A percentile compares a stretch with the other conserved stretches of the same genome.
Evolutionary conservation across 2,888 invertebrate species (phyloP).

Genomic region (Harpalus rubripes): DNA sequence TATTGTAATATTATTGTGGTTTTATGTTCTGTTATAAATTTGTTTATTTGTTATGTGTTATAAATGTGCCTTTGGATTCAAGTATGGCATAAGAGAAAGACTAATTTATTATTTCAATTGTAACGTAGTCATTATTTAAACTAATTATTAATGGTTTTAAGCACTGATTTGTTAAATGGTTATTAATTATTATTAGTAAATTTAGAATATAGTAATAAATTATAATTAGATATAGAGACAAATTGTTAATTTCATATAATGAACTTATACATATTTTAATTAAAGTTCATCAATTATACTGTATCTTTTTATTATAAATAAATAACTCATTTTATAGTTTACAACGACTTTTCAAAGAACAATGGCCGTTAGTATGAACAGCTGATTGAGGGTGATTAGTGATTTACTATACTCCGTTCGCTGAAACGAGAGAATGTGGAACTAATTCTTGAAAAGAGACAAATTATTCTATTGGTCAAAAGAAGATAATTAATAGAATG

Average conservation of each 20-base stretch:
- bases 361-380: too few relatives aligned
- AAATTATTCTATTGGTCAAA: too few relatives aligned
- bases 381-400: too few relatives aligned
- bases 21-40: slow-evolving; percentile 58
- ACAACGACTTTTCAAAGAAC: not conserved
- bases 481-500: too few relatives aligned
- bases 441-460: too few relatives aligned
- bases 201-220: slow-evolving; percentile 53
- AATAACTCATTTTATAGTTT: slow-evolving; percentile 57
- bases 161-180: slow-evolving; percentile 61
- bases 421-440: too few relatives aligned
- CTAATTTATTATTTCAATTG: slow-evolving; percentile 64
- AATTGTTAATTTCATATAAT: slow-evolving; percentile 67
- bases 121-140: slow-evolving; percentile 64
- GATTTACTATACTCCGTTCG: too few relatives aligned
- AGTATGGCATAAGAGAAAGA: slow-evolving; percentile 62
- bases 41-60: slow-evolving; percentile 66
- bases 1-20: slow-evolving; percentile 58
- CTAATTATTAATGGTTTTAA: slow-evolving; percentile 58
- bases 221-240: slow-evolving; percentile 52
- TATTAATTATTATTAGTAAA: slow-evolving; percentile 49
- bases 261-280: slow-evolving; percentile 66
- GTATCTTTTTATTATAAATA: slow-evolving; percentile 59
- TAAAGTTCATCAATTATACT: slow-evolving; percentile 63
- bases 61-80: slow-evolving; percentile 67